Evolutionary conservation across 2,113 vertebrate species (phyloP).

Genomic region (Cisticola juncidis): DNA sequence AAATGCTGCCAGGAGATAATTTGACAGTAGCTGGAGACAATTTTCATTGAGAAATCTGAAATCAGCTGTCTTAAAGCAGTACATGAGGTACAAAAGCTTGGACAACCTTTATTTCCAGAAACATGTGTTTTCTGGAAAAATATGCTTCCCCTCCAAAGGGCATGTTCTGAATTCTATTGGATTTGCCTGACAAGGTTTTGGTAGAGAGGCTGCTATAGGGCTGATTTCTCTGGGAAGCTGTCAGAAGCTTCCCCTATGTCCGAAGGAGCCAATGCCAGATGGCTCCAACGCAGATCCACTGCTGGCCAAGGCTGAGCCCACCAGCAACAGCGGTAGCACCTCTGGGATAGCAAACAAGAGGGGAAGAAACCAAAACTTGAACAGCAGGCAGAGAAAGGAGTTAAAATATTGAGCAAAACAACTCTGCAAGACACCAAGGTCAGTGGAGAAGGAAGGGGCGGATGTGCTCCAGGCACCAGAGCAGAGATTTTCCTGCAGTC

Average conservation of each 20-base stretch:
- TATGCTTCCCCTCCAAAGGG: neutral
- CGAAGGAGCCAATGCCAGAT: rapidly evolving
- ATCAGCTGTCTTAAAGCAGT: neutral
- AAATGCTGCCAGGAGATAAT: neutral
- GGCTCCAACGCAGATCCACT: neutral
- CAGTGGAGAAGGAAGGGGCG: neutral
- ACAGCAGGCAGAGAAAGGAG: neutral
- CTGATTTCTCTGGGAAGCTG: neutral
- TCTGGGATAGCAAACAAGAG: neutral
- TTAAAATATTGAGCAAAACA: neutral
- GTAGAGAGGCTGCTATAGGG: neutral
- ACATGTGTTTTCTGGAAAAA: neutral
- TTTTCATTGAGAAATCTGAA: neutral
- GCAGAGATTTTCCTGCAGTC: neutral
- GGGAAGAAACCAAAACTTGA: neutral
- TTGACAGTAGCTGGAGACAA: neutral
- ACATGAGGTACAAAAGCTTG: neutral
- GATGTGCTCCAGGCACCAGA: neutral
- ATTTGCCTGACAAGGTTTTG: neutral
- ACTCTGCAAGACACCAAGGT: neutral
- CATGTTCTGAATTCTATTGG: neutral
- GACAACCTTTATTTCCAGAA: neutral
- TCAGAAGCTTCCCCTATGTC: neutral
- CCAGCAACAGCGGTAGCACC: neutral
- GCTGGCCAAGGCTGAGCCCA: neutral